A percentile compares a stretch with the other conserved stretches of the same genome.
Conservation (phyloP, 2,113 vertebrate species). For the Anoura caudifer region DNA sequence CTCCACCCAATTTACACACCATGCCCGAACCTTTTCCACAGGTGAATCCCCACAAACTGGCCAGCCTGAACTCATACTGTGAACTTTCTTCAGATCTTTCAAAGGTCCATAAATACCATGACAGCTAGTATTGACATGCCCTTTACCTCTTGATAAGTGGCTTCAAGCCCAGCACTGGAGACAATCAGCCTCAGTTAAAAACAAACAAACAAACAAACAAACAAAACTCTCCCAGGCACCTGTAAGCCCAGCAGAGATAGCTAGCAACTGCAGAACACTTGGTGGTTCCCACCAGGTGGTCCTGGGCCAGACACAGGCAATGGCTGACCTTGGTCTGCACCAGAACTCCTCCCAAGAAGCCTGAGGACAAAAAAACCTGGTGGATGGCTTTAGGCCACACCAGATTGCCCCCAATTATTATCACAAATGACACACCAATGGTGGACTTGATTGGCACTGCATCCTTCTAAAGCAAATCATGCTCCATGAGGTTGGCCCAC, state of each 20-base stretch:
- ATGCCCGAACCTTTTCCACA: background rate
- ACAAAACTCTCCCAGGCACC: background rate
- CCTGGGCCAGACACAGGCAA: background rate
- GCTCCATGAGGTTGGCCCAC: background rate
- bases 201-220: background rate
- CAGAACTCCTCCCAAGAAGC: background rate
- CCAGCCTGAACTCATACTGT: background rate
- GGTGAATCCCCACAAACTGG: background rate
- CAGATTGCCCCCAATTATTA: background rate
- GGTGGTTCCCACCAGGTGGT: background rate
- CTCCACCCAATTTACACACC: background rate
- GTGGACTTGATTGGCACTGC: rapidly evolving
- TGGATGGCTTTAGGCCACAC: background rate
- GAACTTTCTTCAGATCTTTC: background rate
- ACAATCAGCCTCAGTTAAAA: background rate
- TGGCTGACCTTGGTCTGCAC: background rate
- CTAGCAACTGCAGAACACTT: background rate
- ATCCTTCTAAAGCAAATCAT: background rate
- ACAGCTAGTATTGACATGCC: background rate
- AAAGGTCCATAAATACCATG: background rate
- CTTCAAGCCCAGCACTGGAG: background rate
- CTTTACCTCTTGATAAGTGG: background rate
- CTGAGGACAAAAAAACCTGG: background rate
- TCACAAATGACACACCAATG: background rate
- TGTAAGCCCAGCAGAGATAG: background rate